Percentiles rank a stretch among this genome's conserved stretches.
These are phyloP conservation scores for Nannospalax galili DNA, from an alignment of 2,113 vertebrate species.

Conservation along the genomic window DNA sequence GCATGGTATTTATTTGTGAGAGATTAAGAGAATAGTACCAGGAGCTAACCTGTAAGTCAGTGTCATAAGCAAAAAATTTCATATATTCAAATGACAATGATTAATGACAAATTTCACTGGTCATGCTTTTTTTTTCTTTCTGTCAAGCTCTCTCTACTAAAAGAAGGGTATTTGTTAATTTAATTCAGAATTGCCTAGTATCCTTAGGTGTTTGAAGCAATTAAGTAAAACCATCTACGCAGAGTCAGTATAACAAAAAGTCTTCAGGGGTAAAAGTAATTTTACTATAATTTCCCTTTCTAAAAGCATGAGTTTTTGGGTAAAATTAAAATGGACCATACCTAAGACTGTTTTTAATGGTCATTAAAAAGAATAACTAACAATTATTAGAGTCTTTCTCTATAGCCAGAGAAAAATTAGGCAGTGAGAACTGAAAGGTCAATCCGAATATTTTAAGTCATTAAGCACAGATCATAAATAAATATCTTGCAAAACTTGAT, in stretches of 20 bases:
- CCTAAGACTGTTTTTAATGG: conserved; percentile 36
- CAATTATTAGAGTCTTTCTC: background rate
- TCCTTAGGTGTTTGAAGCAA: conserved; percentile 9
- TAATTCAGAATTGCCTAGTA: conserved; percentile 5
- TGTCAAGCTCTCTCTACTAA: background rate
- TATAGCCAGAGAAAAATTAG: background rate
- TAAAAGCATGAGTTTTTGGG: conserved; percentile 8
- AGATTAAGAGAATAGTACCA: background rate
- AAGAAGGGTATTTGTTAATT: background rate
- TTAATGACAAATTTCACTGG: background rate
- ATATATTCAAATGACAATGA: background rate
- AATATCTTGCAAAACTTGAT: background rate
- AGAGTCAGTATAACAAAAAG: background rate
- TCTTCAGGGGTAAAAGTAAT: background rate
- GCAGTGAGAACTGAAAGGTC: background rate
- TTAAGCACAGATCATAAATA: background rate
- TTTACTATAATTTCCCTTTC: conserved; percentile 3
- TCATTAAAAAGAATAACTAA: conserved; percentile 4
- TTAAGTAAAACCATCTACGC: background rate
- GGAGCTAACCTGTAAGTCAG: background rate
- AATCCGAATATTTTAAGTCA: background rate
- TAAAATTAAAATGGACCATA: background rate
- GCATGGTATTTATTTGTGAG: background rate
- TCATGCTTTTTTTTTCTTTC: background rate
- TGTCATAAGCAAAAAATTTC: background rate